Base-by-base conservation (phyloP, 2,797 vertebrate genomes). In the Micropoecilia bifurca region DNA sequence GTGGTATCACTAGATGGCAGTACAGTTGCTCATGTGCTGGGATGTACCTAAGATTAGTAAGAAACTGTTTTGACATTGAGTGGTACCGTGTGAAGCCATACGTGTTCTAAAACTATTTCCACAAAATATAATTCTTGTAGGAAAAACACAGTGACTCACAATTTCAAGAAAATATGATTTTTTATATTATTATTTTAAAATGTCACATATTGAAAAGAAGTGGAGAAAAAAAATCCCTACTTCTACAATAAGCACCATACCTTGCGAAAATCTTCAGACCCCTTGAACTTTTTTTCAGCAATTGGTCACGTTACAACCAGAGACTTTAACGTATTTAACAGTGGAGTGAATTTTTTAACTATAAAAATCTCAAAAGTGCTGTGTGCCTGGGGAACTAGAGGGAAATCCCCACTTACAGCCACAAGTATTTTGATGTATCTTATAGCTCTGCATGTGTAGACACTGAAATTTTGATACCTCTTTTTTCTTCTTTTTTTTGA, bases 1-100 rank as follows among this genome's bases (percentile, higher is more conserved):
- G 68, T 71, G 22, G 16, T 41, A 61, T 90, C 88, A 89, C 87
- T 87, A 91, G 89, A 88, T 91, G 93, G 90, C 89, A 88, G 83
- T 89, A 55, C 91, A 76, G 83, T 82, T 72, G 73, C 71, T 82
- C 41, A 74, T 69, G 76, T 45, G 4, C 45, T 50, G 3, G 47
- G 20, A 61, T 43, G 72, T 14, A 16, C 41, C 22, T n/a, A 3
- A 71, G 68, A 12, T 69, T 7, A n/a, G 10, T 41, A 68, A 41
- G 22, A 41, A 41, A 25, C 9, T 45, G 39, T 69, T 14, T 6
- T 45, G 41, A 45, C 66, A n/a, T 10, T 69, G 66, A n/a, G 41
- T 69, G 36, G 39, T 41, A 43, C 39, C 25, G 14, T 6, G 39
- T 25, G 66, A 43, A 69, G 4, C 22, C 2, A 69, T 43, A 43